Evolutionary conservation across 2,113 vertebrate genomes (phyloP).

Genomic region (Tragelaphus buxtoni): DNA sequence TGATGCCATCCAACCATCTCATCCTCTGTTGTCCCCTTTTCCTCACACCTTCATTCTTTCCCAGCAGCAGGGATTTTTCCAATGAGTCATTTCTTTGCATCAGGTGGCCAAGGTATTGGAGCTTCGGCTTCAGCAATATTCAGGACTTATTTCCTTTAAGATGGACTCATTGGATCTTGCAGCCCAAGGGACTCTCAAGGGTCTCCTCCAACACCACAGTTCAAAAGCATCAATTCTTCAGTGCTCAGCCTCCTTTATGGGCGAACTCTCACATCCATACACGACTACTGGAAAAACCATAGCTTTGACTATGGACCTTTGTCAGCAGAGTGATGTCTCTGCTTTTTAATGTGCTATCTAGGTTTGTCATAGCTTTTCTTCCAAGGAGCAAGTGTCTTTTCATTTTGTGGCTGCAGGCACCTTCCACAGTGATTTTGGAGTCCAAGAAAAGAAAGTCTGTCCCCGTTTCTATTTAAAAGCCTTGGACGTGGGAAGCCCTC

Average conservation of each 20-base stretch:
- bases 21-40: neutral
- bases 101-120: neutral
- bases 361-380: neutral
- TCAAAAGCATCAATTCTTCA: neutral
- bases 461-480: neutral
- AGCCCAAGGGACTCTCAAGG: neutral
- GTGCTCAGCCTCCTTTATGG: neutral
- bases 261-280: neutral
- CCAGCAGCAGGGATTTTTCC: neutral
- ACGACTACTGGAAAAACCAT: neutral
- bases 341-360: neutral
- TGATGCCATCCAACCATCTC: neutral
- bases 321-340: neutral
- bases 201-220: neutral
- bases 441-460: neutral
- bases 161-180: neutral
- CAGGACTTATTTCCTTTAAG: neutral
- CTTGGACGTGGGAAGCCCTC: accelerated
- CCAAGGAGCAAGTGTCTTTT: neutral
- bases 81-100: neutral
- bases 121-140: neutral
- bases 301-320: neutral
- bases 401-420: neutral
- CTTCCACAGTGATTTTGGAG: neutral
- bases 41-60: neutral